Conservation (phyloP, 2,113 vertebrate genomes). For the Prochilodus magdalenae region DNA sequence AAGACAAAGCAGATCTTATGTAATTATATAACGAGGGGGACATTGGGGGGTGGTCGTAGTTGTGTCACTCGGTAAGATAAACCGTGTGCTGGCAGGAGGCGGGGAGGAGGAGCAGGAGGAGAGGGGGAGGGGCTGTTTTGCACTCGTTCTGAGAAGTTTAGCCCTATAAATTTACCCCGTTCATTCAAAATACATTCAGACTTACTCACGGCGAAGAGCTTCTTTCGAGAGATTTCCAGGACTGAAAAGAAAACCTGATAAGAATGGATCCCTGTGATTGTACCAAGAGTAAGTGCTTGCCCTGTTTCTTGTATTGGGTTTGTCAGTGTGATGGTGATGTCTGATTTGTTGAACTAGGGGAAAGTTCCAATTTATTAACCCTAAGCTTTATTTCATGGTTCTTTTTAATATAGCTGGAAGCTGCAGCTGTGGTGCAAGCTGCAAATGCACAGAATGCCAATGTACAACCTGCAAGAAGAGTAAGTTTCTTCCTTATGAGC, state of each 20-base stretch:
- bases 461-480: conserved; percentile 86
- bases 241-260: not conserved
- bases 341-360: no score
- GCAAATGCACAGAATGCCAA: conserved; percentile 85
- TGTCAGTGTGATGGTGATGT: not conserved
- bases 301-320: no score
- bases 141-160: conserved; percentile 60
- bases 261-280: conserved; percentile 79
- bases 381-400: not conserved
- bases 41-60: not conserved
- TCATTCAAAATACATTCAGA: not conserved
- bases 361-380: not conserved
- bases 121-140: conserved; percentile 61
- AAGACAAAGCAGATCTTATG: not conserved
- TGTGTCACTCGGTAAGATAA: not conserved
- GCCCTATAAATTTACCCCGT: conserved; percentile 65
- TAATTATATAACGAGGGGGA: conserved; percentile 1
- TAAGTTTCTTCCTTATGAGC: conserved; percentile 67
- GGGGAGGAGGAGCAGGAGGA: not conserved
- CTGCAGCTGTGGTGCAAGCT: conserved; percentile 83
- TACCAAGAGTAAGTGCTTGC: conserved; percentile 72
- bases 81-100: conserved; percentile 47
- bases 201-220: not conserved
- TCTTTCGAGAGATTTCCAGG: not conserved
- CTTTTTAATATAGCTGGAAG: conserved; percentile 73